A percentile compares a stretch with the other conserved stretches of the same genome.
phyloP scores from a whole-genome alignment of 2,797 vertebrate genomes.

The Cossypha caffra region DNA sequence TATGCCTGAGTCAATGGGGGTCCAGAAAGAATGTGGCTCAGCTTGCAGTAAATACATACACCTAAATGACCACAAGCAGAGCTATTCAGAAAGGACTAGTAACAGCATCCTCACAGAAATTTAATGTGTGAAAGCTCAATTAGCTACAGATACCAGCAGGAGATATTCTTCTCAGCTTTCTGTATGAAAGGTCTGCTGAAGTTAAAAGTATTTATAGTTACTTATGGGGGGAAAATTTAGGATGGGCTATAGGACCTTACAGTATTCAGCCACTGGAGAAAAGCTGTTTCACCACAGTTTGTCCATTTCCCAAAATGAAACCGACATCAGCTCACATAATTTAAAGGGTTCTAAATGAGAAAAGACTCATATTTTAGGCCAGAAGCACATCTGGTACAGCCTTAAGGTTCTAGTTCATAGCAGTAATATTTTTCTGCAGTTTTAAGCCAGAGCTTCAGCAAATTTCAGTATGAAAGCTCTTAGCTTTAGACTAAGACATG shows the following conservation, averaged over 20 bases:
- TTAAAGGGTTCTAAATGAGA: slow-evolving; percentile 11
- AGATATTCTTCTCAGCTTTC: neutral
- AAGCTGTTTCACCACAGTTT: neutral
- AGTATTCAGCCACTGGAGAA: neutral
- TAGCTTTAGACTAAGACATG: neutral
- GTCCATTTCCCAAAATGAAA: neutral
- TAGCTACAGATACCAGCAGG: neutral
- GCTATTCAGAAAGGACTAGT: neutral
- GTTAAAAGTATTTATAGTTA: neutral
- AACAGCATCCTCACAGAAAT: neutral
- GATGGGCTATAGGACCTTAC: neutral
- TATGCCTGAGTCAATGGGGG: accelerated
- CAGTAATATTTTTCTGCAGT: slow-evolving; percentile 3
- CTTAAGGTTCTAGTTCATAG: neutral
- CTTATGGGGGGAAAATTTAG: neutral
- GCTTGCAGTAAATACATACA: neutral
- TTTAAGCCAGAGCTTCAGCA: slow-evolving; percentile 3
- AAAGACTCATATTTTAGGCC: neutral
- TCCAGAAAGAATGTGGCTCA: neutral
- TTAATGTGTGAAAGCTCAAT: neutral
- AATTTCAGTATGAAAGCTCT: neutral
- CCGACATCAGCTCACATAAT: neutral
- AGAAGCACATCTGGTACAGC: slow-evolving; percentile 17
- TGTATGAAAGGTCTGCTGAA: neutral
- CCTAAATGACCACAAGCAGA: neutral